Evolutionary conservation across 2,113 vertebrate species (phyloP).

Genomic region (Thoracochromis brauschi): DNA sequence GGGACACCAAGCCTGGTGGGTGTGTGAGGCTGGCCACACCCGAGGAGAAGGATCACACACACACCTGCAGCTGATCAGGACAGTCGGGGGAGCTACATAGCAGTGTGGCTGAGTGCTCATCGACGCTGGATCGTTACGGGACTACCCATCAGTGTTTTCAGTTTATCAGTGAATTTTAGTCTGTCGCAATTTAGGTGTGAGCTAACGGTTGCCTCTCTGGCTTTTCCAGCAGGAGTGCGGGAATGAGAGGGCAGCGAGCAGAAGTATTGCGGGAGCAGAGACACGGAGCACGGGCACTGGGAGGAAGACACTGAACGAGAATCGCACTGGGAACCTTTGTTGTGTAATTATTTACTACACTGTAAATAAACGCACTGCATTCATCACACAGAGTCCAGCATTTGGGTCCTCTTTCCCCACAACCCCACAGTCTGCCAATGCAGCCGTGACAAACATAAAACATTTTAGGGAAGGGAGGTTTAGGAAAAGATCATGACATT

Average conservation of each 20-base stretch:
- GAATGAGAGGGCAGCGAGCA: not conserved
- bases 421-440: not conserved
- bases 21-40: not conserved
- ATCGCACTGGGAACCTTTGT: not conserved
- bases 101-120: not conserved
- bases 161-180: not conserved
- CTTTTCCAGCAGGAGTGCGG: not conserved
- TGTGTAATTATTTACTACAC: not conserved
- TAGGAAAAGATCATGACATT: not conserved
- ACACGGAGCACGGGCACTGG: not conserved
- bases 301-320: not conserved
- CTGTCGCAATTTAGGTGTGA: not conserved
- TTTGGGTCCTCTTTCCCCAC: not conserved
- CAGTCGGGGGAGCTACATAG: not conserved
- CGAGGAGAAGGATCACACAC: not conserved
- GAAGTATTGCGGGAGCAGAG: rapidly evolving
- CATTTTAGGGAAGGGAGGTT: not conserved
- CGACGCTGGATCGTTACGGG: rapidly evolving
- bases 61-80: not conserved
- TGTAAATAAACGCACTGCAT: not conserved
- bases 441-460: not conserved
- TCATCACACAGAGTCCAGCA: not conserved
- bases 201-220: not conserved
- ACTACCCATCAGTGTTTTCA: not conserved
- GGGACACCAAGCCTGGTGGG: not conserved